Conservation (phyloP, 2,113 vertebrate species). For the Gopherus flavomarginatus region DNA sequence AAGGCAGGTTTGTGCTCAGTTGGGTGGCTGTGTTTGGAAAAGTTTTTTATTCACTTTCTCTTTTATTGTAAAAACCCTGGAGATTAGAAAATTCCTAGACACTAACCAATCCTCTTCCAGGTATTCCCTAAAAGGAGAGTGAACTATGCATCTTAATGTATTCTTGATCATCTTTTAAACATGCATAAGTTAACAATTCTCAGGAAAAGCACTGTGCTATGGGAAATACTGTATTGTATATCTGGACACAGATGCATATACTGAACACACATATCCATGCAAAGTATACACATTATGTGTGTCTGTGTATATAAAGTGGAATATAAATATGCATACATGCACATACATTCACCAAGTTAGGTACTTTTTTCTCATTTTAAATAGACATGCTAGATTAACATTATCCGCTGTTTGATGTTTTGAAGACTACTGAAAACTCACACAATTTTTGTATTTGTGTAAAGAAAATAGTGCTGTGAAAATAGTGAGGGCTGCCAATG, state of each 20-base stretch:
- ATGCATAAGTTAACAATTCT: conserved; percentile 41
- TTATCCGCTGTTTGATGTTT: conserved; percentile 7
- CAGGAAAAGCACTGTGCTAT: conserved; percentile 33
- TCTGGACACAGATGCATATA: not conserved
- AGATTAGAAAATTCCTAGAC: not conserved
- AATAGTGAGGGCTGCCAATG: not conserved
- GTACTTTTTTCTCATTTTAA: conserved; percentile 18
- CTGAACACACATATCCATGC: conserved; percentile 49
- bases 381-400: not conserved
- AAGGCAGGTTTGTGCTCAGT: not conserved
- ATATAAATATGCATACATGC: conserved; percentile 31
- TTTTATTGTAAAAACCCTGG: not conserved
- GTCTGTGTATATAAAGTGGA: not conserved
- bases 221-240: not conserved
- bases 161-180: conserved; percentile 22
- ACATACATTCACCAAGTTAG: not conserved
- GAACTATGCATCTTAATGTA: conserved; percentile 33
- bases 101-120: conserved; percentile 1
- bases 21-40: not conserved
- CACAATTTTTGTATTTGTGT: not conserved
- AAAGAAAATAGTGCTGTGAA: not conserved
- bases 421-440: not conserved
- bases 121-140: not conserved
- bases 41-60: not conserved
- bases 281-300: not conserved